Evolutionary conservation across 1,140 invertebrate genomes (phyloP).

Genomic region (Leptinotarsa texana): DNA sequence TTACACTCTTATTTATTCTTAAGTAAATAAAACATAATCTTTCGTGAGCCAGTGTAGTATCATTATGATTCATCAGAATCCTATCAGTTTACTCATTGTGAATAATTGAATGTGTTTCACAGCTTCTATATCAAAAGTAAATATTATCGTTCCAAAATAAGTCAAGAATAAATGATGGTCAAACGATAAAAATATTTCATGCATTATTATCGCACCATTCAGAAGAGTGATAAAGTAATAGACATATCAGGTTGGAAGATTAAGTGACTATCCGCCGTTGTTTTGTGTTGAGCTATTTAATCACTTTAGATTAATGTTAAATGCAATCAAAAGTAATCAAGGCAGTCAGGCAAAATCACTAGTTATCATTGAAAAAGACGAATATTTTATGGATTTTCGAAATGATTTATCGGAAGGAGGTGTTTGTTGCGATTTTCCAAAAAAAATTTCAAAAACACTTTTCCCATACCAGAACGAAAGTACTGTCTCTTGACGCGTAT

Average conservation of each 20-base stretch:
- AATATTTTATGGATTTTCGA: too few species aligned
- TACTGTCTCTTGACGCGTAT: too few species aligned
- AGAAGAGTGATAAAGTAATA: background rate
- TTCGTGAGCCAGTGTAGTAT: too few species aligned
- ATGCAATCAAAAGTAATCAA: too few species aligned
- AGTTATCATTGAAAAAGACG: too few species aligned
- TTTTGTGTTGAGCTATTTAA: background rate
- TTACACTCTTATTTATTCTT: too few species aligned
- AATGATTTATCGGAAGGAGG: too few species aligned
- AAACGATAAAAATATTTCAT: constrained; percentile 2
- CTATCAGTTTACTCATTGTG: background rate
- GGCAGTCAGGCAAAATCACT: too few species aligned
- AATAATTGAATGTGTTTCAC: background rate
- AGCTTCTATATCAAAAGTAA: background rate
- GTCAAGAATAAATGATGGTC: background rate
- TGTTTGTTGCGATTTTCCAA: too few species aligned
- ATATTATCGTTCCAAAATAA: background rate
- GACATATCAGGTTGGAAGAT: background rate
- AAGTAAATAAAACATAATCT: too few species aligned
- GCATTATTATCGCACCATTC: background rate
- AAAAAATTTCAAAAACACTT: too few species aligned
- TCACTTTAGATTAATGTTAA: background rate
- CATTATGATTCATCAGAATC: background rate
- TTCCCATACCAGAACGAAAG: too few species aligned
- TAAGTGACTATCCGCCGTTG: background rate